Conservation (phyloP, 2,113 vertebrate species). For the Vanacampus margaritifer region DNA sequence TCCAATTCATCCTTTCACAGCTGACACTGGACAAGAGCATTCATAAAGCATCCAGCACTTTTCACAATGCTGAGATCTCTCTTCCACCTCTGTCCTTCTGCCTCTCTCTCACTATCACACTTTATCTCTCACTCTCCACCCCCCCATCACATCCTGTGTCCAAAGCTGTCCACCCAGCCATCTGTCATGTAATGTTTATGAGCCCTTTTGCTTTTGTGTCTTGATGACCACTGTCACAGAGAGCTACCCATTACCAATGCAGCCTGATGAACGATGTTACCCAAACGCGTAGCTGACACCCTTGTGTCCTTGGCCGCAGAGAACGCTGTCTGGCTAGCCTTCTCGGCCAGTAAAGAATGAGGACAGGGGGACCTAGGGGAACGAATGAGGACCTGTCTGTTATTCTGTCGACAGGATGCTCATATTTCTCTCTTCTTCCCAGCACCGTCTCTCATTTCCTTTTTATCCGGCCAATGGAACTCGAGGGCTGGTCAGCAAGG, state of each 20-base stretch:
- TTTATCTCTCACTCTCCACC: slow-evolving; percentile 60
- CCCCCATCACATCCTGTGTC: slow-evolving; percentile 57
- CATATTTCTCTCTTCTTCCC: slow-evolving; percentile 35
- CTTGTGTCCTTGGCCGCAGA: slow-evolving; percentile 69
- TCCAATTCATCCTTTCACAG: slow-evolving; percentile 27
- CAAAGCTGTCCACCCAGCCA: slow-evolving; percentile 66
- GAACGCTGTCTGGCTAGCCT: slow-evolving; percentile 46
- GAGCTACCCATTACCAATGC: slow-evolving; percentile 71
- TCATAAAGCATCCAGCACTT: slow-evolving; percentile 50
- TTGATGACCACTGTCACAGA: slow-evolving; percentile 76
- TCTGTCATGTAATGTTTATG: slow-evolving; percentile 77
- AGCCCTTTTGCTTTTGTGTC: slow-evolving; percentile 74
- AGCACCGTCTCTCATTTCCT: slow-evolving; percentile 25
- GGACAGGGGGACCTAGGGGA: slow-evolving; percentile 58
- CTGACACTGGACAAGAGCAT: slow-evolving; percentile 53
- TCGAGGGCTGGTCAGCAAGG: slow-evolving; percentile 42
- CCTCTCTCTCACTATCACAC: slow-evolving; percentile 44
- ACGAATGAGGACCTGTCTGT: slow-evolving; percentile 65
- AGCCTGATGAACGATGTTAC: slow-evolving; percentile 73
- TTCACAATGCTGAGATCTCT: slow-evolving; percentile 58
- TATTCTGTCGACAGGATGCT: slow-evolving; percentile 55
- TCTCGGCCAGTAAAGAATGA: slow-evolving; percentile 62
- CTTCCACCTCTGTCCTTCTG: slow-evolving; percentile 53
- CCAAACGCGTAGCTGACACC: slow-evolving; percentile 64
- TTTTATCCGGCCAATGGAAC: slow-evolving; percentile 58